These are phyloP conservation scores for Limnephilus marmoratus DNA, from an alignment of 2,888 invertebrate genomes.

Conservation along the genomic window DNA sequence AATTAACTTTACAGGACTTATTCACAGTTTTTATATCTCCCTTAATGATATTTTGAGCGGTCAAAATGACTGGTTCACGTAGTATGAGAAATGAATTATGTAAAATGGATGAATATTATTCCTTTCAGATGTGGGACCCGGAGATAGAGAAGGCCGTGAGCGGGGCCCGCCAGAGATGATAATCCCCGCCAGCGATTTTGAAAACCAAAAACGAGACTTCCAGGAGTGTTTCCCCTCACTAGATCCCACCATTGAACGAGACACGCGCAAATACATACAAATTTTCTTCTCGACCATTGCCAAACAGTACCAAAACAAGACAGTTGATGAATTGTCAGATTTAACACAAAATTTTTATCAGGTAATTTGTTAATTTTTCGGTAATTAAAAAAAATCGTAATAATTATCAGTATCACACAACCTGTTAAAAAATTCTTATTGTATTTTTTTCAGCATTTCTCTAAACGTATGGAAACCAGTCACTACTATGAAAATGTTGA, in stretches of 20 bases:
- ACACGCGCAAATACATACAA: conserved; percentile 83
- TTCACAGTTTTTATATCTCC: too few species aligned
- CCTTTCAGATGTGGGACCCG: conserved; percentile 68
- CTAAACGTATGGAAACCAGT: conserved; percentile 84
- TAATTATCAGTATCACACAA: background rate
- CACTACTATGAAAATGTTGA: conserved; percentile 83
- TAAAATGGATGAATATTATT: background rate
- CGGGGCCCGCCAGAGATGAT: conserved; percentile 70
- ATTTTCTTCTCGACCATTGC: conserved; percentile 81
- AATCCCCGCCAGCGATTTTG: conserved; percentile 72
- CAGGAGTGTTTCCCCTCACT: conserved; percentile 74
- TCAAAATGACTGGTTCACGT: background rate
- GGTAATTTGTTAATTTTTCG: conserved; percentile 68
- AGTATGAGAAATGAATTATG: background rate
- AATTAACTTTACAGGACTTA: background rate
- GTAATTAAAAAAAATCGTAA: background rate
- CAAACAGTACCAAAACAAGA: conserved; percentile 78
- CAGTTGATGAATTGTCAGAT: conserved; percentile 92
- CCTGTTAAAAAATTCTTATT: background rate
- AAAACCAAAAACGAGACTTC: conserved; percentile 74
- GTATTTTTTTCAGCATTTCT: conserved; percentile 74
- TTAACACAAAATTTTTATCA: conserved; percentile 94
- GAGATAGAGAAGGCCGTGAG: conserved; percentile 68
- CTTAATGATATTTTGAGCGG: too few species aligned
- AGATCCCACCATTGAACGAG: conserved; percentile 75